A percentile compares a stretch with the other conserved stretches of the same genome.
phyloP scores from a whole-genome alignment of 2,113 vertebrate species.

The Plecturocebus donacophilus region DNA sequence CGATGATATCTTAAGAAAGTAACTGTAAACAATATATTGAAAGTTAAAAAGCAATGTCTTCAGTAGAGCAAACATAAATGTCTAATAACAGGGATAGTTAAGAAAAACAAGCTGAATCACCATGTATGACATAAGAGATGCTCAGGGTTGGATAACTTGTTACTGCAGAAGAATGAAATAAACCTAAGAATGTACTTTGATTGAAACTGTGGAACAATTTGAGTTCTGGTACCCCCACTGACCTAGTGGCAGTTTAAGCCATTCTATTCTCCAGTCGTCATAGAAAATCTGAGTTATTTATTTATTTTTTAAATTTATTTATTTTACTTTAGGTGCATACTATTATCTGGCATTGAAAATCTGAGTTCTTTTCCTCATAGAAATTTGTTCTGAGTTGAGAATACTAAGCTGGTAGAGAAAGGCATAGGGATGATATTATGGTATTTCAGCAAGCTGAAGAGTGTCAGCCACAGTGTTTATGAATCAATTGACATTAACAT shows the following conservation, averaged over 20 bases:
- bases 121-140: neutral
- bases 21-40: neutral
- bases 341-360: too few relatives aligned
- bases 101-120: neutral
- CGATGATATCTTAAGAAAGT: neutral
- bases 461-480: neutral
- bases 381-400: neutral
- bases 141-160: neutral
- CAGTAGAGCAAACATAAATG: neutral
- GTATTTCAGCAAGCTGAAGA: neutral
- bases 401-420: neutral
- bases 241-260: neutral
- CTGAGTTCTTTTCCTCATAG: neutral
- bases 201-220: neutral
- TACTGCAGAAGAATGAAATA: neutral
- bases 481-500: neutral
- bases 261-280: neutral
- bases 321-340: too few relatives aligned
- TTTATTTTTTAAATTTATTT: too few relatives aligned
- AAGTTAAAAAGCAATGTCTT: neutral
- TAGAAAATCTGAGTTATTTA: neutral
- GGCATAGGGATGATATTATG: neutral
- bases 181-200: neutral
- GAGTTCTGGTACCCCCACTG: neutral
- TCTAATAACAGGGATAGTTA: neutral